phyloP scores from a whole-genome alignment of 2,797 vertebrate species.

The Furcifer pardalis region DNA sequence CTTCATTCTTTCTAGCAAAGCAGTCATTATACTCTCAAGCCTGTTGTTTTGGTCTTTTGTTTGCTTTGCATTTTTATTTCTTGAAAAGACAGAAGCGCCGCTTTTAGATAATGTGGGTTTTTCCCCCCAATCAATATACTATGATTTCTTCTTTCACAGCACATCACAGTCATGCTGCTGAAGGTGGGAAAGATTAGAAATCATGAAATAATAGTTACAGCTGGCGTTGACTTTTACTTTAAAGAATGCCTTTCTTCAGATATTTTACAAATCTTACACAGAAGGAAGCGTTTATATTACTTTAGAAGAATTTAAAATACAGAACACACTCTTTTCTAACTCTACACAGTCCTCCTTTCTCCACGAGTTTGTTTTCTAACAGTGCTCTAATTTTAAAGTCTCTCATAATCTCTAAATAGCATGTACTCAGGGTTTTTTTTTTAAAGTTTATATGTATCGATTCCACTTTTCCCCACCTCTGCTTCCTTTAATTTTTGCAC shows the following conservation, averaged over 20 bases:
- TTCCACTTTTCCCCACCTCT: conserved; percentile 77
- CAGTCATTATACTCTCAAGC: conserved; percentile 71
- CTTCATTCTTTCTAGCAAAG: conserved; percentile 68
- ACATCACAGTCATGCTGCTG: conserved; percentile 67
- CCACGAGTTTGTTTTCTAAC: conserved; percentile 83
- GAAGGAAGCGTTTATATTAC: conserved; percentile 76
- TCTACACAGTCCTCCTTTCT: conserved; percentile 66
- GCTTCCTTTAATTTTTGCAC: conserved; percentile 86
- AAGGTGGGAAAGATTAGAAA: conserved; percentile 57
- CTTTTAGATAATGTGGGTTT: conserved; percentile 72
- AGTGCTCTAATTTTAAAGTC: conserved; percentile 84
- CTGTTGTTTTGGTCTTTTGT: conserved; percentile 69
- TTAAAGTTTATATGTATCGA: conserved; percentile 77
- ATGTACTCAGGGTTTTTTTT: conserved; percentile 82
- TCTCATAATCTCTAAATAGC: conserved; percentile 85
- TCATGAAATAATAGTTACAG: conserved; percentile 76
- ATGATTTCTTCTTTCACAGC: conserved; percentile 73
- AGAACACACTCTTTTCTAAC: conserved; percentile 68
- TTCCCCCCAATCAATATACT: conserved; percentile 71
- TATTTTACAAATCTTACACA: conserved; percentile 74
- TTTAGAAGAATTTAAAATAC: conserved; percentile 76
- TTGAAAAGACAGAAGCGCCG: conserved; percentile 63
- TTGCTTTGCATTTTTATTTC: conserved; percentile 67
- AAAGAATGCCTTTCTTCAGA: conserved; percentile 59
- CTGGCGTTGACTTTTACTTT: conserved; percentile 67